Evolutionary conservation across 2,888 invertebrate genomes (phyloP), one percentile per base, ranked within the genome.

Genomic region (Microctonus hyperodae): DNA sequence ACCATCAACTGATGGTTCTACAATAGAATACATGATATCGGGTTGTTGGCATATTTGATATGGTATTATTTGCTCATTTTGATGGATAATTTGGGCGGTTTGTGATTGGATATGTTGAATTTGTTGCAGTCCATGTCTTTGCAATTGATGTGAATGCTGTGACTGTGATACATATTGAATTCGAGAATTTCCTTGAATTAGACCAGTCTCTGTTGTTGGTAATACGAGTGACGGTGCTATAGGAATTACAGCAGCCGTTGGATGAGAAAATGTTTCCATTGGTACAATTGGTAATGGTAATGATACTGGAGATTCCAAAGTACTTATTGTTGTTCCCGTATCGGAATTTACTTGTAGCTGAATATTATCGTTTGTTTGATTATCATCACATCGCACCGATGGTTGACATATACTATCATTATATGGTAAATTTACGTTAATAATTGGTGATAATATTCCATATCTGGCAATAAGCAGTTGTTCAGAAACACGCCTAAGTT

Each of bases 401-500:
- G 77, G 74, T 60, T 78, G 79, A 55, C 77, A 78, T 23, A 75
- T 64, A 31, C 75, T 79, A 5, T 71, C 61, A 56, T 74, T 78
- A 68, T 79, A 80, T 1, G 80, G 76, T 31, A 80, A 35, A 76
- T 80, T 78, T 67, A 84, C 85, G 74, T 85, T 85, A 13, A 85
- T 71, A 51, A 85, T 68, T 1, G 85, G 83, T 13, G 84, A 80
- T 22, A 82, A 74, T 64, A 94, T 87, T 6, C 94, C 94, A 73
- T 93, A 91, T 76, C 92, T 88, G 0, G 94, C 92, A 82, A 95
- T 89, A 57, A 94, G 82, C 63, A 96, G 85, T 79, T 95, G 95
- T 79, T 95, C 94, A n/a, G 94, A 94, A 0, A 96, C 93, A 72
- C 91, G 88, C 51, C 92, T 87, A 72, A 96, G 84, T 82, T 96